Conservation (phyloP, 1,140 invertebrate genomes). For the Drosophila ananassae region DNA sequence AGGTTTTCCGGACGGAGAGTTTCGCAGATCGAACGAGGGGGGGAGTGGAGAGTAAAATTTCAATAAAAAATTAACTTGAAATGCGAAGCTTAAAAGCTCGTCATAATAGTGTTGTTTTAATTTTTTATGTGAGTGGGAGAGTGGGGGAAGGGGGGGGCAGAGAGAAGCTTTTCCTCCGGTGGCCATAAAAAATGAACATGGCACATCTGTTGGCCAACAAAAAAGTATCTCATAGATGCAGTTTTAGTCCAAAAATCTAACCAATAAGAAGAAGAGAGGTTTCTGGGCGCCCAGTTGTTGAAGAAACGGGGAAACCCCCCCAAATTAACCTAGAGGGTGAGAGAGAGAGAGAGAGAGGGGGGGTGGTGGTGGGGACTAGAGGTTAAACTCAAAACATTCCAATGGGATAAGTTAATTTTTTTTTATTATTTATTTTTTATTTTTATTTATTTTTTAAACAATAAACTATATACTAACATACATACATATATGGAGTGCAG, state of each 20-base stretch:
- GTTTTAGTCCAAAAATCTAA: neutral
- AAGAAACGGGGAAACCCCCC: neutral
- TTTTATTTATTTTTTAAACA: no score
- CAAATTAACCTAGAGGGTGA: neutral
- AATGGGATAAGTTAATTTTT: no score
- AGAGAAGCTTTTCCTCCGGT: slow-evolving; percentile 26
- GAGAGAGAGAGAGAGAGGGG: no score
- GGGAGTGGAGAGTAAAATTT: neutral
- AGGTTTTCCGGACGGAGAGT: neutral
- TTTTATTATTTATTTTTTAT: neutral
- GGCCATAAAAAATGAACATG: slow-evolving; percentile 18
- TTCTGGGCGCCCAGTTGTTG: neutral
- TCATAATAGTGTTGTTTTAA: slow-evolving; percentile 3
- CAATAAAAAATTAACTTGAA: slow-evolving; percentile 28
- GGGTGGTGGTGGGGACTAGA: no score
- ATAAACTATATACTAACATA: slow-evolving; percentile 9
- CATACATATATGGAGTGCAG: slow-evolving; percentile 4
- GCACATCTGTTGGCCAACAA: slow-evolving; percentile 17
- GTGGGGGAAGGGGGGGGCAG: neutral
- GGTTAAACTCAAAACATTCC: no score
- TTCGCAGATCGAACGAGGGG: neutral
- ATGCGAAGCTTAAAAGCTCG: slow-evolving; percentile 27
- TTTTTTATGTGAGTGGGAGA: no score
- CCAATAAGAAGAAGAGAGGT: neutral
- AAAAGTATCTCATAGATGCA: slow-evolving; percentile 16